Evolutionary conservation across 2,113 vertebrate species (phyloP), one percentile per base, ranked within the genome.

Genomic region (Podarcis cretensis): DNA sequence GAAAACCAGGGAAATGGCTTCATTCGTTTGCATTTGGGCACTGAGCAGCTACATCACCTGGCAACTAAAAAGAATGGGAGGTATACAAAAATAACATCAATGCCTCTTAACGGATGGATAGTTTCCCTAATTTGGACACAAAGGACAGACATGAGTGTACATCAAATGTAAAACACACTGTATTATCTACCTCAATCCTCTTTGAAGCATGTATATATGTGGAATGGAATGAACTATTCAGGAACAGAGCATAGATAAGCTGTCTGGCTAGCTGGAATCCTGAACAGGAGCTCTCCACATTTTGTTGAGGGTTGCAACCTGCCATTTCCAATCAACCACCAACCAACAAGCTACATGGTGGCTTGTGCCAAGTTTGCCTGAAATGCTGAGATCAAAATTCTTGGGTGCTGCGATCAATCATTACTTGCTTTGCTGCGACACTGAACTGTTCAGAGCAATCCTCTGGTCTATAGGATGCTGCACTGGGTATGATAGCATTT

Each of bases 341-440:
- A n/a, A 74, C 30, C 59, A 63, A 63, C 18, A 20, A 63, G 13
- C 1, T 68, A 74, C 0, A 10, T 35, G 66, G 40, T 85, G 65
- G 69, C 30, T 27, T 37, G 40, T 27, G 3, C 37, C 74, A 21
- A 3, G n/a, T 63, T 3, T 8, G 76, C 76, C 1, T 0, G 3
- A 20, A 35, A 18, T 0, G 65, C 54, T 80, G 78, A 86, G 25
- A 54, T 16, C 13, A n/a, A 43, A 6, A 1, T 74, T 75, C 77
- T 9, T 80, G 84, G 76, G 16, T 75, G 84, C 6, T 78, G 75
- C 69, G 86, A 40, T 68, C 89, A 93, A 87, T 85, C 91, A 90
- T 0, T 0, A 81, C 32, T 76, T 69, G 1, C 57, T 1, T 0
- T 10, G 32, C 4, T 88, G 87, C 74, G 73, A 94, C 35, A 81